These are phyloP conservation scores for Nasonia vitripennis DNA, from an alignment of 1,140 invertebrate genomes.

Conservation along the genomic window DNA sequence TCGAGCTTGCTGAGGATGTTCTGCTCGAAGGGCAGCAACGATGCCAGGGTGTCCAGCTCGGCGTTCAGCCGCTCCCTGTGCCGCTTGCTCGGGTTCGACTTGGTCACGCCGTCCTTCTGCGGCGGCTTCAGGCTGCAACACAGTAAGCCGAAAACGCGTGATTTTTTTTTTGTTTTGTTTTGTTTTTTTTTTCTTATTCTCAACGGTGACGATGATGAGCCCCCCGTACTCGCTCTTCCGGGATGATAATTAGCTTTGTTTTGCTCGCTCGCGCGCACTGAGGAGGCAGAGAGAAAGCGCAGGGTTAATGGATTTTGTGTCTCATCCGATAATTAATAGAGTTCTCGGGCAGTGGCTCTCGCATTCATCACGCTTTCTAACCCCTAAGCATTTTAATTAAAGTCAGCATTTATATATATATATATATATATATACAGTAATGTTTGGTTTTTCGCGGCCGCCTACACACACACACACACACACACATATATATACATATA, in stretches of 20 bases:
- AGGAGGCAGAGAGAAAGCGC: constrained; percentile 53
- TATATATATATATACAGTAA: too few species aligned
- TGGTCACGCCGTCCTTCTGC: constrained; percentile 96
- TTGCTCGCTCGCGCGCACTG: constrained; percentile 35
- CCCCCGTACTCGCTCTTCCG: background rate
- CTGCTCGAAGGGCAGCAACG: constrained; percentile 97
- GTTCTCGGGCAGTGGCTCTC: constrained; percentile 62
- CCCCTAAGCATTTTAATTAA: constrained; percentile 75
- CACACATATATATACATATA: too few species aligned
- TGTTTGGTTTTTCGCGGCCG: too few species aligned
- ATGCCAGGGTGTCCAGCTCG: constrained; percentile 98
- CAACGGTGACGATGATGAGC: background rate
- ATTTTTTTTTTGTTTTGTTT: background rate
- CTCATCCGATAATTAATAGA: constrained; percentile 76
- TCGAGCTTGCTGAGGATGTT: constrained; percentile 98
- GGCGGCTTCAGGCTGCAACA: constrained; percentile 93
- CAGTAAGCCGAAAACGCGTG: constrained; percentile 52
- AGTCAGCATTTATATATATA: constrained; percentile 56
- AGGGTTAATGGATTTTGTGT: constrained; percentile 74
- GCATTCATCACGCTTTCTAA: constrained; percentile 75
- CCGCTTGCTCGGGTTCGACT: constrained; percentile 98
- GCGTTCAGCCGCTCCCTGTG: constrained; percentile 98
- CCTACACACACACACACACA: too few species aligned
- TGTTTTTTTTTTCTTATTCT: too few species aligned
- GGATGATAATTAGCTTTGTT: constrained; percentile 59